Percentiles rank a stretch among this genome's conserved stretches.
These are phyloP conservation scores for Drosophila takahashii DNA, from an alignment of 1,140 invertebrate genomes.

Conservation along the genomic window DNA sequence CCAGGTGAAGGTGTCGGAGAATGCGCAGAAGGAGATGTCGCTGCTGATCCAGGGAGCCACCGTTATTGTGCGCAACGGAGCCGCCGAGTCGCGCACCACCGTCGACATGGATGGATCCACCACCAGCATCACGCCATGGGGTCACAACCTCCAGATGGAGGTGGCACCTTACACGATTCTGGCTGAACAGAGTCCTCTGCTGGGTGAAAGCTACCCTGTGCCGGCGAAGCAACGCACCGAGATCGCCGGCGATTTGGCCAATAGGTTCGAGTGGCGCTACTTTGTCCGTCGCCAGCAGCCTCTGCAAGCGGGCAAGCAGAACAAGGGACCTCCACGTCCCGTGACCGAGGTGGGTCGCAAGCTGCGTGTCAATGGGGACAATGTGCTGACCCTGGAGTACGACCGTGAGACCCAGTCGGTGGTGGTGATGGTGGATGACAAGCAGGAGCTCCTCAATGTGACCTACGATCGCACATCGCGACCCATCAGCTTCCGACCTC, in stretches of 20 bases:
- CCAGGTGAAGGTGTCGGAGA: constrained; percentile 92
- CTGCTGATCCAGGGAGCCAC: constrained; percentile 95
- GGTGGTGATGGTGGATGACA: constrained; percentile 95
- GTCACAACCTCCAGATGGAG: constrained; percentile 93
- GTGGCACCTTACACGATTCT: constrained; percentile 93
- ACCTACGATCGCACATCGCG: constrained; percentile 96
- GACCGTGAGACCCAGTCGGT: constrained; percentile 95
- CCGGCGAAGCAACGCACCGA: constrained; percentile 95
- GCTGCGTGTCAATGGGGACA: constrained; percentile 95
- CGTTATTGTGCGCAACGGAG: constrained; percentile 92
- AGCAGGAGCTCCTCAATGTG: constrained; percentile 94
- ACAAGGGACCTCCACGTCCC: constrained; percentile 87
- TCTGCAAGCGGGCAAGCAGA: constrained; percentile 86
- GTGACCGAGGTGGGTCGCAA: constrained; percentile 93
- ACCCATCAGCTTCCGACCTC: constrained; percentile 94
- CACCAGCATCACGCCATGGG: constrained; percentile 91
- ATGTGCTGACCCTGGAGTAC: constrained; percentile 96
- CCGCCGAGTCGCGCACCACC: constrained; percentile 92
- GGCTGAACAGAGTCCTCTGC: constrained; percentile 91
- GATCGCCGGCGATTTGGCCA: constrained; percentile 94
- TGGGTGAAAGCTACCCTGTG: constrained; percentile 95
- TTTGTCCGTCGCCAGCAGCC: constrained; percentile 89
- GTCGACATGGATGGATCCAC: constrained; percentile 93
- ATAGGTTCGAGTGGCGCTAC: constrained; percentile 97
- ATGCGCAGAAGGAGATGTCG: constrained; percentile 92